A percentile compares a stretch with the other conserved stretches of the same genome.
These are phyloP conservation scores for Toxotes chatareus DNA, from an alignment of 2,113 vertebrate genomes.

Conservation along the genomic window DNA sequence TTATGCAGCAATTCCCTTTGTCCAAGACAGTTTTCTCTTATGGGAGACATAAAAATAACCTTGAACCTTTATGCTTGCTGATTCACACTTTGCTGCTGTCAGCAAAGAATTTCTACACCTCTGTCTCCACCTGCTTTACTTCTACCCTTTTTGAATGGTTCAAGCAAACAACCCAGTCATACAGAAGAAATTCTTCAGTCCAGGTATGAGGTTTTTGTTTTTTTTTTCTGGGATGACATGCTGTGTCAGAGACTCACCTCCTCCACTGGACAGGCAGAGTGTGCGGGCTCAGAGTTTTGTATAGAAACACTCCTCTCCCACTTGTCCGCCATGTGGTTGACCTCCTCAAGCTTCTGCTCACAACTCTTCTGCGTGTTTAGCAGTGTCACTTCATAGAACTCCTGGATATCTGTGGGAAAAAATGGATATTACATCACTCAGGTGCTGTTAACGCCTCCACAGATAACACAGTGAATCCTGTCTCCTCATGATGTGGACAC, in stretches of 20 bases:
- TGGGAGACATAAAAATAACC: neutral
- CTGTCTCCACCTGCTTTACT: neutral
- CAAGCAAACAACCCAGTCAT: neutral
- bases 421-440: slow-evolving; percentile 16
- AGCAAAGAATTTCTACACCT: neutral
- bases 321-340: slow-evolving; percentile 90
- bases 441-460: neutral
- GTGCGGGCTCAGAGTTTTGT: slow-evolving; percentile 75
- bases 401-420: slow-evolving; percentile 92
- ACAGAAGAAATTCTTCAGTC: neutral
- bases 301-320: slow-evolving; percentile 86
- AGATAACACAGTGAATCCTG: neutral
- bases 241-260: slow-evolving; percentile 70
- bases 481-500: neutral
- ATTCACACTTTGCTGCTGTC: neutral
- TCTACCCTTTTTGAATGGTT: neutral
- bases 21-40: neutral
- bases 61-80: neutral
- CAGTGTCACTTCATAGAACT: slow-evolving; percentile 95
- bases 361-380: slow-evolving; percentile 92
- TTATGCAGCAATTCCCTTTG: neutral
- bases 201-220: neutral
- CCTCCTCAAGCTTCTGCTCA: slow-evolving; percentile 92
- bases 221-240: neutral
- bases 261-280: slow-evolving; percentile 81